Percentiles rank a stretch among this genome's conserved stretches.
Evolutionary conservation across 30 jellyfish, hydroid and myxozoan genomes (phyloP).

Genomic region (Turritopsis dohrnii): DNA sequence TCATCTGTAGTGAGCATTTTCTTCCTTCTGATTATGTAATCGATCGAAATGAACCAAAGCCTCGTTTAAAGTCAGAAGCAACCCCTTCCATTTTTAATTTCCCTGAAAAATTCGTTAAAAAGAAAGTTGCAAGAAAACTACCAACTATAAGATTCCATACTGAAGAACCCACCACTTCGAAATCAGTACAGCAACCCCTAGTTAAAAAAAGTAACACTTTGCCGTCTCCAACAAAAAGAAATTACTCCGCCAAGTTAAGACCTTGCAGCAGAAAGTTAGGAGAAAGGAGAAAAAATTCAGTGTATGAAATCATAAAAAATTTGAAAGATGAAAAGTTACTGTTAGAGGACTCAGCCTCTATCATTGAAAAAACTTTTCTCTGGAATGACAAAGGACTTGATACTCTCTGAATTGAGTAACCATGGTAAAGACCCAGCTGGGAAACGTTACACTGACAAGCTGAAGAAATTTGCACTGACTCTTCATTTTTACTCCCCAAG

Average conservation of each 20-base stretch:
- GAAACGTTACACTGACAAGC: conserved; percentile 29
- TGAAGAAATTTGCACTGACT: conserved; percentile 47
- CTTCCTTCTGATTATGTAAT: too few relatives aligned
- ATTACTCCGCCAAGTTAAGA: not conserved
- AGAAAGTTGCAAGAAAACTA: too few relatives aligned
- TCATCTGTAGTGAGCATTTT: too few relatives aligned
- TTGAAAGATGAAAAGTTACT: not conserved
- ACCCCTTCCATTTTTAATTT: too few relatives aligned
- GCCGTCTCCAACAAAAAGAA: too few relatives aligned
- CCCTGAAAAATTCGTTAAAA: too few relatives aligned
- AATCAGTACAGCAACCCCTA: too few relatives aligned
- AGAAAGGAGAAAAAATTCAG: not conserved
- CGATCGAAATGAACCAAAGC: too few relatives aligned
- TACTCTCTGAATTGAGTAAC: not conserved
- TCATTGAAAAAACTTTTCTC: conserved; percentile 4
- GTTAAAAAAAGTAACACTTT: too few relatives aligned
- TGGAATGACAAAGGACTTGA: conserved; percentile 37
- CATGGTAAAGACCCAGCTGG: conserved; percentile 24
- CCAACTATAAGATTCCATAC: too few relatives aligned
- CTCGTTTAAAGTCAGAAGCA: too few relatives aligned
- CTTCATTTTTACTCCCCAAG: conserved; percentile 52
- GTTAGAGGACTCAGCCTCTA: not conserved
- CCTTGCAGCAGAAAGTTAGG: not conserved
- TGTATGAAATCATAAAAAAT: not conserved
- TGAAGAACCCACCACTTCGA: too few relatives aligned